These are phyloP conservation scores for Venustaconcha ellipsiformis DNA, from an alignment of 1,140 invertebrate species.

Conservation along the genomic window DNA sequence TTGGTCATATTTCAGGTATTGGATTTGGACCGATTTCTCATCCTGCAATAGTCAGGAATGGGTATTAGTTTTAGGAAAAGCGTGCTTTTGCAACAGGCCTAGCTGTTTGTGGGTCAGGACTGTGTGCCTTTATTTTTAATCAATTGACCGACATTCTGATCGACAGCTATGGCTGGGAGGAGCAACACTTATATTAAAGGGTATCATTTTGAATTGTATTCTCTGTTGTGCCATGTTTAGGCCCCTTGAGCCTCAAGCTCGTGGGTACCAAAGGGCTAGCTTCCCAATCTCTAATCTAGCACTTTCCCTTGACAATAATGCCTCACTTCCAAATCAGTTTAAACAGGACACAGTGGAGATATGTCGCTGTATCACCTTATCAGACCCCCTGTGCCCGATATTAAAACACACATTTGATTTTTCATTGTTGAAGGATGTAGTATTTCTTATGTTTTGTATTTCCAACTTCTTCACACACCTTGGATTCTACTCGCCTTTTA, in stretches of 20 bases:
- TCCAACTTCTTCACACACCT: slow-evolving; percentile 97
- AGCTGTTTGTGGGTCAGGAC: slow-evolving; percentile 71
- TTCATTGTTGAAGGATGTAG: slow-evolving; percentile 82
- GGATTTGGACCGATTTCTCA: slow-evolving; percentile 92
- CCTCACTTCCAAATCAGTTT: slow-evolving; percentile 34
- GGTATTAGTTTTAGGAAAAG: slow-evolving; percentile 94
- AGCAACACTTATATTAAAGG: slow-evolving; percentile 84
- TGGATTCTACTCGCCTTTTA: slow-evolving; percentile 94
- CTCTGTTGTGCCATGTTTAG: slow-evolving; percentile 84
- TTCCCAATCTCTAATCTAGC: slow-evolving; percentile 66
- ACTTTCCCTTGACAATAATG: slow-evolving; percentile 45
- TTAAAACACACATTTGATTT: slow-evolving; percentile 88
- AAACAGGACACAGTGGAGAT: slow-evolving; percentile 12
- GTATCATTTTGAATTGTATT: slow-evolving; percentile 81
- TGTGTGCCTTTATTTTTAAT: slow-evolving; percentile 64
- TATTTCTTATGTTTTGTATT: slow-evolving; percentile 91
- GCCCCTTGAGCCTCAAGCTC: slow-evolving; percentile 73
- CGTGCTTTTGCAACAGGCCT: slow-evolving; percentile 91
- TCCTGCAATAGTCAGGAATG: slow-evolving; percentile 90
- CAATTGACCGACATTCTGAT: slow-evolving; percentile 57
- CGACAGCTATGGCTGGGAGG: slow-evolving; percentile 59
- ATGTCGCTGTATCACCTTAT: slow-evolving; percentile 24
- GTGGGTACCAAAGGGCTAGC: slow-evolving; percentile 89
- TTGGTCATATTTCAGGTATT: slow-evolving; percentile 75
- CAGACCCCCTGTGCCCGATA: slow-evolving; percentile 56